Conservation (phyloP, 2,797 vertebrate species). For the Cyclopterus lumpus region DNA sequence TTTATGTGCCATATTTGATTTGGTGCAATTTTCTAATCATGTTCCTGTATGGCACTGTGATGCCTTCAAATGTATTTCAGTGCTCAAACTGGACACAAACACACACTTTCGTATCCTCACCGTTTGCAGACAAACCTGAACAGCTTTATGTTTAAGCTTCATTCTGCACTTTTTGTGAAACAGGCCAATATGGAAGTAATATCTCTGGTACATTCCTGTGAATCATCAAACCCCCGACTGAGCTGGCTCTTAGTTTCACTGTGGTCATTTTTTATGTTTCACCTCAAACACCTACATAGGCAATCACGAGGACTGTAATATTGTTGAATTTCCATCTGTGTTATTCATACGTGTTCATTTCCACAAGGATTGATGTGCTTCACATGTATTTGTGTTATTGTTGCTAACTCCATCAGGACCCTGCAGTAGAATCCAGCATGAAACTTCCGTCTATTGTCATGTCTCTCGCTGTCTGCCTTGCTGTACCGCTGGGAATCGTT, state of each 20-base stretch:
- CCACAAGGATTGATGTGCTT: constrained; percentile 11
- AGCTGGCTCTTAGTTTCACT: not conserved
- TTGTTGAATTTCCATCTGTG: not conserved
- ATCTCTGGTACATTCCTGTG: not conserved
- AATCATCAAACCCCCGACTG: not conserved
- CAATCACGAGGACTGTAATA: not conserved
- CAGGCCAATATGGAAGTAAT: not conserved
- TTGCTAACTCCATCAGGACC: not conserved
- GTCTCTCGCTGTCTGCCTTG: constrained; percentile 30
- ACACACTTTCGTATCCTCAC: not conserved
- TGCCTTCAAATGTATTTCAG: not conserved
- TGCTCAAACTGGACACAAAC: not conserved
- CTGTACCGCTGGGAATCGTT: constrained; percentile 42
- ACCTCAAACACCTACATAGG: constrained; percentile 4
- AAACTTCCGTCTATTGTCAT: not conserved
- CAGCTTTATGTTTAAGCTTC: not conserved
- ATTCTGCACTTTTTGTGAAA: constrained; percentile 8
- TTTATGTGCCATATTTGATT: constrained; percentile 15
- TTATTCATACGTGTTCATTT: not conserved
- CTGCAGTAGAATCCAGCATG: not conserved
- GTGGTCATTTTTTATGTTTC: constrained; percentile 3
- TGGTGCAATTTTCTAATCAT: not conserved
- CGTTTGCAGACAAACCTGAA: not conserved
- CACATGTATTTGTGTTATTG: constrained; percentile 22
- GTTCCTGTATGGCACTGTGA: not conserved